Base-by-base conservation (phyloP, 2,113 vertebrate species). In the Ceuthmochares aereus region DNA sequence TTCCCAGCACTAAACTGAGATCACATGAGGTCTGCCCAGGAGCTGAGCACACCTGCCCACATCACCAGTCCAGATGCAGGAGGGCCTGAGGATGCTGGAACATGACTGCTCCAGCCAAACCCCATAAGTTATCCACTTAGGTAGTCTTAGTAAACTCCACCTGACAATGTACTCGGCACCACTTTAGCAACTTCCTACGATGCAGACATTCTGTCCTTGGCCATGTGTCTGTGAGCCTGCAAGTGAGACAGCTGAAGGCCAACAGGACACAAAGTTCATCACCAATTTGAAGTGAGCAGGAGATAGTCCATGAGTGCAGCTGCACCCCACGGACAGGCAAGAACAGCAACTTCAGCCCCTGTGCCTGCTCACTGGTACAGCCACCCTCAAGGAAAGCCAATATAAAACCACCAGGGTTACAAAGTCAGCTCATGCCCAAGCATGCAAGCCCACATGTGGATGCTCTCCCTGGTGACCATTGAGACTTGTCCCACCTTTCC, bases 261-360 rank as follows among this genome's bases (percentile, higher is more conserved):
- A 60, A 16, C 25, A 72, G 52, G 47, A 47, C 34, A 85, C 26
- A 19, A 5, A 51, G n/a, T 32, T 36, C 81, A 43, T 4, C 51
- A 7, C 5, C 0, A 2, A 11, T 30, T 2, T 11, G 3, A 42
- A 67, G 47, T 0, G 1, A 66, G n/a, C 42, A 62, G 42, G 10
- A 19, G 18, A 64, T 47, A 63, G 37, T 7, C 32, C 42, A 17
- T 4, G 32, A 49, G 42, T n/a, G 25, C 42, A 34, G 62, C 37
- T 56, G 34, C 80, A 60, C 4, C 55, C 15, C 62, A 34, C 0
- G 1, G 56, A 21, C 74, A 52, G 47, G 42, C 29, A 7, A 59
- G 4, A 62, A 43, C 43, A 51, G 55, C 32, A 43, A 37, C 69
- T 25, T 10, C 27, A 84, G 56, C 13, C 37, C 17, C 63, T 0